Evolutionary conservation across 2,113 vertebrate genomes (phyloP).

Genomic region (Hippocampus comes): DNA sequence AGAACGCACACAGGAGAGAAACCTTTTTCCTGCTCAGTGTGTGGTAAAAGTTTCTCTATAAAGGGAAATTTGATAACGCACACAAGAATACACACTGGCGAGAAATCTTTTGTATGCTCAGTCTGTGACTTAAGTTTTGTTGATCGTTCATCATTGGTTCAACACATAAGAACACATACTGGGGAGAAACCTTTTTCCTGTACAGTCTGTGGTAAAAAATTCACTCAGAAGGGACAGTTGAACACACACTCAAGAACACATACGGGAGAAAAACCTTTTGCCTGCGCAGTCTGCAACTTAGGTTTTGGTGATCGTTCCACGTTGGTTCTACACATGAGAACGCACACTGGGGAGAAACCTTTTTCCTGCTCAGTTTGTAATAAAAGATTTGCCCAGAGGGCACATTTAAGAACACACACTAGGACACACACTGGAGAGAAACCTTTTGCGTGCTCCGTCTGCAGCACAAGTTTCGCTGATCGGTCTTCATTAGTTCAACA

Average conservation of each 20-base stretch:
- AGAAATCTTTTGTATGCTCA: neutral
- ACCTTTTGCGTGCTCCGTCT: neutral
- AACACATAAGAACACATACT: neutral
- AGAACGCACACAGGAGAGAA: neutral
- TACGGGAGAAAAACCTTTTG: neutral
- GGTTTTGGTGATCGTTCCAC: neutral
- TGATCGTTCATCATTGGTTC: neutral
- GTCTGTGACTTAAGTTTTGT: neutral
- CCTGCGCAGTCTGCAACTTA: neutral
- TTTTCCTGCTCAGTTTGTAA: neutral
- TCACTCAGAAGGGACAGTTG: neutral
- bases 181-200: neutral
- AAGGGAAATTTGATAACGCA: conserved; percentile 1
- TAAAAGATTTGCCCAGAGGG: neutral
- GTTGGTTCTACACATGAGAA: neutral
- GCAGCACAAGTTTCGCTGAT: neutral
- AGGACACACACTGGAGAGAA: neutral
- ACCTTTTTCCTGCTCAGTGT: neutral
- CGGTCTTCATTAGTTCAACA: neutral
- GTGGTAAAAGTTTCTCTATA: neutral
- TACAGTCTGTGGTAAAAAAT: neutral
- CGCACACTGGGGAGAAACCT: neutral
- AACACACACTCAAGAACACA: neutral
- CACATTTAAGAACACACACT: neutral
- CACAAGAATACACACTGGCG: neutral